phyloP scores from a whole-genome alignment of 1,140 invertebrate species.

The Halictus rubicundus region DNA sequence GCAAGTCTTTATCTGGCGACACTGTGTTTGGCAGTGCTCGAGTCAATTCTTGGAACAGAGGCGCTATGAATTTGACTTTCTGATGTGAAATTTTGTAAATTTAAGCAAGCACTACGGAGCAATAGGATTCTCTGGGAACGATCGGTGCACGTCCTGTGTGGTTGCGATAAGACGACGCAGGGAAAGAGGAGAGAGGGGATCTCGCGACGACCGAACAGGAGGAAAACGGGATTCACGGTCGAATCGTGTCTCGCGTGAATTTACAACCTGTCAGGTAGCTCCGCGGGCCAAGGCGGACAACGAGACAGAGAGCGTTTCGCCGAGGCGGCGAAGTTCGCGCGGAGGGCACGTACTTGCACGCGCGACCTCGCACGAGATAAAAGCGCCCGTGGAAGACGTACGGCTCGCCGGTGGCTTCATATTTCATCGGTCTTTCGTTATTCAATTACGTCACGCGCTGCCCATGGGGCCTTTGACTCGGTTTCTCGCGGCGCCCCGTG shows the following conservation, averaged over 20 bases:
- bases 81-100: no score
- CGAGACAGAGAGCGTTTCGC: no score
- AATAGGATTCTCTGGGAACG: no score
- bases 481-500: not conserved
- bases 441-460: slow-evolving; percentile 30
- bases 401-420: not conserved
- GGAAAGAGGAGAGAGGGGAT: no score
- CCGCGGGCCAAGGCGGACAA: no score
- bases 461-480: slow-evolving; percentile 16
- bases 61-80: no score
- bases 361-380: slow-evolving; percentile 2
- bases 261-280: not conserved
- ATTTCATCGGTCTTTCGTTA: slow-evolving; percentile 42
- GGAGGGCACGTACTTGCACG: not conserved
- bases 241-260: not conserved
- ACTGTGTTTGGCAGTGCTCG: no score
- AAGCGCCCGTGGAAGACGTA: slow-evolving; percentile 22
- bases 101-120: no score
- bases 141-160: slow-evolving; percentile 6
- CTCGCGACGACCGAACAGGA: not conserved
- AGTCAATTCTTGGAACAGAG: no score
- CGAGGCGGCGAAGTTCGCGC: no score
- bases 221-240: not conserved
- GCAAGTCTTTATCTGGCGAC: no score
- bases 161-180: not conserved